Percentiles rank a stretch among this genome's conserved stretches.
These are phyloP conservation scores for Tiphia femorata DNA, from an alignment of 2,888 invertebrate species.

Conservation along the genomic window DNA sequence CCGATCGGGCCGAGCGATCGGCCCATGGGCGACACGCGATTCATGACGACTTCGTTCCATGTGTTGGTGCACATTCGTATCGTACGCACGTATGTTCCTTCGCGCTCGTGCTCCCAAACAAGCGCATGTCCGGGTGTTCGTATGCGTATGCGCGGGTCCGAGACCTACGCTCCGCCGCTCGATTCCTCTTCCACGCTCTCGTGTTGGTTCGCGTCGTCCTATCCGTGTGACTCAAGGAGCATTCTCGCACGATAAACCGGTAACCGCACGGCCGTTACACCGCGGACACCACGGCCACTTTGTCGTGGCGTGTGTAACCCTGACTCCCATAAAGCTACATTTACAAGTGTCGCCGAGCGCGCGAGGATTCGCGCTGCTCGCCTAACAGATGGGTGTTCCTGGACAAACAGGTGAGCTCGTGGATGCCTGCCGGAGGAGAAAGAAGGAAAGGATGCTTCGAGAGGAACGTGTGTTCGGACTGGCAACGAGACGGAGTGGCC, in stretches of 20 bases:
- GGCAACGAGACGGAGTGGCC: too few species aligned
- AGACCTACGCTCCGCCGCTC: not conserved
- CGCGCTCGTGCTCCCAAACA: not conserved
- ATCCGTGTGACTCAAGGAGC: constrained; percentile 30
- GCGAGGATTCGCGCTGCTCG: constrained; percentile 41
- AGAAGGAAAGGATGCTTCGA: too few species aligned
- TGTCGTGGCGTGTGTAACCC: constrained; percentile 41
- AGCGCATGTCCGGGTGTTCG: not conserved
- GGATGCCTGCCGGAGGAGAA: too few species aligned
- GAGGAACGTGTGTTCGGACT: too few species aligned
- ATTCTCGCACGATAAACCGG: constrained; percentile 47
- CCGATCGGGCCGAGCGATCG: constrained; percentile 2
- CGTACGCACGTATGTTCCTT: not conserved
- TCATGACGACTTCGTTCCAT: not conserved
- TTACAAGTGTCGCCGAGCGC: constrained; percentile 45
- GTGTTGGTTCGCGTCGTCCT: constrained; percentile 6
- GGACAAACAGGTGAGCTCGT: too few species aligned
- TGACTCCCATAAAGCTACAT: constrained; percentile 39
- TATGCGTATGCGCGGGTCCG: not conserved
- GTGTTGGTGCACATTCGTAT: not conserved
- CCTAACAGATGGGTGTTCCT: constrained; percentile 28
- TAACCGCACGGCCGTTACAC: constrained; percentile 46
- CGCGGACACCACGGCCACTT: constrained; percentile 46
- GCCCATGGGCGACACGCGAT: not conserved
- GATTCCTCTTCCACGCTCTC: not conserved